Conservation (phyloP, 2,113 vertebrate genomes). For the Zapus hudsonius region DNA sequence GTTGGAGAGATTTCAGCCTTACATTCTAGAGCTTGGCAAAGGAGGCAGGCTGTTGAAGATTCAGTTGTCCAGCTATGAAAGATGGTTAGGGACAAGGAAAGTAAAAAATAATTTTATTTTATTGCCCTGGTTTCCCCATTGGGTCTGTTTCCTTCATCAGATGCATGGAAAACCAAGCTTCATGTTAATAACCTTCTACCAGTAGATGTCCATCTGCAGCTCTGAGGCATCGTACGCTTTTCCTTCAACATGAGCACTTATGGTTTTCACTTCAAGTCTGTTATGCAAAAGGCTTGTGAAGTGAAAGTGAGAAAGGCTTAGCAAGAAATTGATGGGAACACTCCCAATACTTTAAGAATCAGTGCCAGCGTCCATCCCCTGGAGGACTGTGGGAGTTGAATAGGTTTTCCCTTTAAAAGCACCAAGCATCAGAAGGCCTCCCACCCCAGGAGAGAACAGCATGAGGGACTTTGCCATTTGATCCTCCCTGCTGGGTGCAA, state of each 20-base stretch:
- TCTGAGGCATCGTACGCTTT: slow-evolving; percentile 2
- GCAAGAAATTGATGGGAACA: not conserved
- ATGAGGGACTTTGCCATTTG: not conserved
- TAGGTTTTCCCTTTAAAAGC: not conserved
- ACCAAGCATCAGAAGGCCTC: not conserved
- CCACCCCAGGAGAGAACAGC: not conserved
- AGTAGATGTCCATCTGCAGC: not conserved
- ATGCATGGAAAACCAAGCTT: not conserved
- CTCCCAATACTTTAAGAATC: not conserved
- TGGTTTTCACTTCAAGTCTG: not conserved
- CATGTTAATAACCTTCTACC: not conserved
- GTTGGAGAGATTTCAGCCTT: slow-evolving; percentile 4
- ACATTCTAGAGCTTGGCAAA: not conserved
- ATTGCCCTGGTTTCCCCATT: not conserved
- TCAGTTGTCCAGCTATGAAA: not conserved
- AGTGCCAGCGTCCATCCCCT: not conserved
- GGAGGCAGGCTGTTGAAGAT: not conserved
- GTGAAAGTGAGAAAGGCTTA: not conserved
- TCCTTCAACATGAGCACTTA: slow-evolving; percentile 4
- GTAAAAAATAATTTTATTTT: slow-evolving; percentile 5
- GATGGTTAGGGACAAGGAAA: not conserved
- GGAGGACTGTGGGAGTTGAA: not conserved
- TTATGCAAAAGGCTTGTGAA: slow-evolving; percentile 18
- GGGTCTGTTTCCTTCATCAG: not conserved
- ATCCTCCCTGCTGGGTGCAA: not conserved